Base-by-base conservation (phyloP, 2,113 vertebrate species). In the Pteronura brasiliensis region DNA sequence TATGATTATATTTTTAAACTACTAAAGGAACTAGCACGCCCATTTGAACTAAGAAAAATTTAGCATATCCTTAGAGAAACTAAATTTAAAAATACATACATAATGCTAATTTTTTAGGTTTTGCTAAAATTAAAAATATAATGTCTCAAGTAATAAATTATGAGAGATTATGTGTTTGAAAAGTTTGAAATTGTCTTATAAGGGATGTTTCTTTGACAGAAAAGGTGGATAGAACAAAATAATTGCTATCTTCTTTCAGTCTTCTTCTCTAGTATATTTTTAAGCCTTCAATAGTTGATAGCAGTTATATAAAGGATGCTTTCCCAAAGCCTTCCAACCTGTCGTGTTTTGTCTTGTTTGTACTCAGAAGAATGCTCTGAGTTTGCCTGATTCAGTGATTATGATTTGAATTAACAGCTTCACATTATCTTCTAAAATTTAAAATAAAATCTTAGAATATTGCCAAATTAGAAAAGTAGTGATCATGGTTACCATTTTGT, bases 331-430 rank as follows among this genome's bases (percentile, higher is more conserved):
- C 36, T 65, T 65, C 52, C 61, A 27, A 27, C 15, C 71, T 79
- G 14, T 81, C 72, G 39, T 81, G 25, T 36, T 93, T 81, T 94
- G 49, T 89, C 90, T 92, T 71, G 6, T 95, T 92, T 95, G n/a
- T 86, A 21, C 36, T 96, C 27, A 29, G 52, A 76, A 76, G 39
- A 93, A 85, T 61, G 11, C 44, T 95, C 34, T 57, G 65, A 76
- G 11, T 92, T 90, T 81, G 31, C 76, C 0, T 82, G 76, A 92
- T 63, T 93, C 4, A 6, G 65, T 67, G 83, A 93, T 93, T 92
- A 36, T 52, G 4, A 71, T 79, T 94, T 89, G 55, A 95, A 94
- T 96, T 57, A 97, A 72, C 65, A 65, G 61, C 61, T 79, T 98
- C n/a, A 79, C 2, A 55, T 88, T 25, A 74, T 42, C 39, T 36